phyloP scores from a whole-genome alignment of 2,113 vertebrate genomes.

The Chrysemys picta region DNA sequence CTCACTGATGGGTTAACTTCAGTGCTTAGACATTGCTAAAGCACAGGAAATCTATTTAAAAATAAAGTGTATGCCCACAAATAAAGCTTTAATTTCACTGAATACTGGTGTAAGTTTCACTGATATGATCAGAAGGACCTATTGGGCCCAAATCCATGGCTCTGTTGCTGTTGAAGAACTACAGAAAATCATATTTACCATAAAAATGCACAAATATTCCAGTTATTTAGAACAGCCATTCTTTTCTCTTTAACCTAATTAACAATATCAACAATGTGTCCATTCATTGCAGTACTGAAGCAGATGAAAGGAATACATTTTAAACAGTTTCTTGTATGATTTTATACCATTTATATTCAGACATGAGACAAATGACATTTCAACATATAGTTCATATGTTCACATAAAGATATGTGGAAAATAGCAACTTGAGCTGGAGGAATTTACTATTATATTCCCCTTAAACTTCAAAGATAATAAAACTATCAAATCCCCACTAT shows the following conservation, averaged over 20 bases:
- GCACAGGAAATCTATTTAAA: constrained; percentile 2
- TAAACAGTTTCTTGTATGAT: constrained; percentile 45
- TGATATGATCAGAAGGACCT: neutral
- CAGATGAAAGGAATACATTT: constrained; percentile 56
- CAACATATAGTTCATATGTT: neutral
- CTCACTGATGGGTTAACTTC: neutral
- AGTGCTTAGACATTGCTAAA: neutral
- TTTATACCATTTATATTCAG: constrained; percentile 42
- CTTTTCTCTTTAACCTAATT: constrained; percentile 50
- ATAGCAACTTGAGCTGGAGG: constrained; percentile 12
- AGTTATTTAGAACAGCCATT: constrained; percentile 65
- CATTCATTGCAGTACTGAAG: constrained; percentile 63
- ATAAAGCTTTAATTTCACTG: neutral
- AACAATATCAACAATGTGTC: constrained; percentile 59
- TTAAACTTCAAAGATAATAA: neutral
- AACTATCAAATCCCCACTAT: neutral
- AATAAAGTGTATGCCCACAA: neutral
- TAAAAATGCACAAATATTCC: constrained; percentile 72
- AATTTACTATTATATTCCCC: neutral
- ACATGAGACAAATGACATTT: constrained; percentile 15
- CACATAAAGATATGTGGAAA: neutral
- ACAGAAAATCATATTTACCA: constrained; percentile 59
- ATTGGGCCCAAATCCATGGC: neutral
- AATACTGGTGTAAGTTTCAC: neutral
- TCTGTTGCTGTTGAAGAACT: constrained; percentile 36